Conservation (phyloP, 2,113 vertebrate genomes). For the Ceyx melanurus region DNA sequence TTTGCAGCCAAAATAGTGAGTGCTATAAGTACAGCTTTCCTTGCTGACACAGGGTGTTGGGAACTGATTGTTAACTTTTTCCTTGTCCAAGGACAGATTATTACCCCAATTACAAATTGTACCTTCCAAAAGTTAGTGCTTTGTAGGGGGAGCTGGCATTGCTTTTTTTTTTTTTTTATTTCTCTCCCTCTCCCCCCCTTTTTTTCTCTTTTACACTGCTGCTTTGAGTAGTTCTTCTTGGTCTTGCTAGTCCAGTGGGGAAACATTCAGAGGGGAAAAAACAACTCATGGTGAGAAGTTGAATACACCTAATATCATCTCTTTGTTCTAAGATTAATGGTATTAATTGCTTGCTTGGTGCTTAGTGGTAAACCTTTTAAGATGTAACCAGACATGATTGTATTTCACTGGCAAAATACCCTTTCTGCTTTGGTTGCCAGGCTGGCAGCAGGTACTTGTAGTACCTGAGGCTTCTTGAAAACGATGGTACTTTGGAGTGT, state of each 20-base stretch:
- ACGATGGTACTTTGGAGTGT: neutral
- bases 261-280: neutral
- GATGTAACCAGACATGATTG: neutral
- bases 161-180: too few species aligned
- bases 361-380: neutral
- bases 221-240: neutral
- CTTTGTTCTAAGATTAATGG: neutral
- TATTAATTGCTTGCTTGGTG: neutral
- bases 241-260: neutral
- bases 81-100: neutral
- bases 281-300: neutral
- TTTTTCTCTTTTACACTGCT: neutral
- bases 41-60: neutral
- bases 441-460: neutral
- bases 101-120: neutral
- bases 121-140: neutral
- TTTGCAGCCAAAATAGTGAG: neutral
- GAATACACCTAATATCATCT: neutral
- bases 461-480: neutral
- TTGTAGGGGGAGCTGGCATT: neutral
- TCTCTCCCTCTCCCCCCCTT: rapidly evolving
- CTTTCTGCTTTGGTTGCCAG: neutral
- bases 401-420: neutral
- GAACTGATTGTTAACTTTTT: neutral
- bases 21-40: neutral